phyloP scores from a whole-genome alignment of 2,113 vertebrate species.

The Petaurus breviceps region DNA sequence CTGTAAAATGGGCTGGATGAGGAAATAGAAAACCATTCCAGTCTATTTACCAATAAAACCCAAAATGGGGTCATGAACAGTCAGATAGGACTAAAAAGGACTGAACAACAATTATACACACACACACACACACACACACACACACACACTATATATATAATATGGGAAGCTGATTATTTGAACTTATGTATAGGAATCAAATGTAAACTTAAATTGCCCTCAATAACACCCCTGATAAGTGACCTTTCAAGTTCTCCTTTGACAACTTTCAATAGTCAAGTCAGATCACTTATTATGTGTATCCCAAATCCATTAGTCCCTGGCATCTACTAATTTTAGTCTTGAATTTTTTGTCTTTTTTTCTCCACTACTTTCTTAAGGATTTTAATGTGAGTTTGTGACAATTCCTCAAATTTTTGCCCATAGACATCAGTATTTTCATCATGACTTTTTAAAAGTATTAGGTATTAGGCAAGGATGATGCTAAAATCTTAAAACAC shows the following conservation, averaged over 20 bases:
- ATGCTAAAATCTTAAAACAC: conserved; percentile 3
- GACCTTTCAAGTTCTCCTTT: neutral
- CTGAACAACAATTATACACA: neutral
- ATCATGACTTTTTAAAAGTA: conserved; percentile 49
- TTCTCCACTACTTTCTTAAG: conserved; percentile 16
- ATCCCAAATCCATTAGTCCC: conserved; percentile 42
- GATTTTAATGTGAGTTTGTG: conserved; percentile 47
- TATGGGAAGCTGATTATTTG: neutral
- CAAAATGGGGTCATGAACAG: neutral
- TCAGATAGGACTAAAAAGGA: neutral
- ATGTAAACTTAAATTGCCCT: neutral
- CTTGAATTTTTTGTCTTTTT: conserved; percentile 24
- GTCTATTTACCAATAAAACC: neutral
- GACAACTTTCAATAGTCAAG: neutral
- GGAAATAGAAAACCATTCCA: neutral
- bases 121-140: no score
- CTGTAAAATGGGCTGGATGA: neutral
- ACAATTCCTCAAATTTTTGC: conserved; percentile 16
- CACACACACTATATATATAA: no score
- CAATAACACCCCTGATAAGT: neutral
- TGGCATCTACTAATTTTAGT: conserved; percentile 54
- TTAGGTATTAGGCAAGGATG: neutral
- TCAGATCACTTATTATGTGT: neutral
- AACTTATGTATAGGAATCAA: neutral
- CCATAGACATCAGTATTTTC: conserved; percentile 45